A percentile compares a stretch with the other conserved stretches of the same genome.
Conservation (phyloP, 2,797 vertebrate genomes). For the Ibycter americanus region DNA sequence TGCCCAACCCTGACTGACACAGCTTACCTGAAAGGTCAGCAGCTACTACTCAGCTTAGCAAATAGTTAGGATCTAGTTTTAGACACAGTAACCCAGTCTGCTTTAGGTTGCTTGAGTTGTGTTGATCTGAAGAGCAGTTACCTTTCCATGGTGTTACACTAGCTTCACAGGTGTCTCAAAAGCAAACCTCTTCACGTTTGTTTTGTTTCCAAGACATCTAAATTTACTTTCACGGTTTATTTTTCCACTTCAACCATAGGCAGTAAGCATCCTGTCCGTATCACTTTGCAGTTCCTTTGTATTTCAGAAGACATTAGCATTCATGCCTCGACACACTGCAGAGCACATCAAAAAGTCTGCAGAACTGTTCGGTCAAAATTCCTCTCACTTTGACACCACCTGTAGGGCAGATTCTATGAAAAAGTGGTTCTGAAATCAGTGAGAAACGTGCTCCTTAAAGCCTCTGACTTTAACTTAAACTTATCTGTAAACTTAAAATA, state of each 20-base stretch:
- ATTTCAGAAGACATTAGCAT: not conserved
- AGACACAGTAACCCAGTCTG: not conserved
- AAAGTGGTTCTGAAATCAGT: not conserved
- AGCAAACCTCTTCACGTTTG: not conserved
- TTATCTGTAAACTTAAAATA: not conserved
- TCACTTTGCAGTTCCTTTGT: not conserved
- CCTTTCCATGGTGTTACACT: not conserved
- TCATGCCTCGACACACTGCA: not conserved
- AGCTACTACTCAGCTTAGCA: not conserved
- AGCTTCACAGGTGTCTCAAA: not conserved
- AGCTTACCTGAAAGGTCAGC: not conserved
- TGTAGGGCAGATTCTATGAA: not conserved
- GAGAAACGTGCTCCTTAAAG: not conserved
- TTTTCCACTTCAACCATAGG: not conserved
- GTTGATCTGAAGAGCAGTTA: not conserved
- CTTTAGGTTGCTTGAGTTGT: not conserved
- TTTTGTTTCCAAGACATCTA: not conserved
- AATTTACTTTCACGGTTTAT: not conserved
- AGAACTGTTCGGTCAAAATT: not conserved
- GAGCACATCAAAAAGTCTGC: not conserved
- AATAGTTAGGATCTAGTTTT: not conserved
- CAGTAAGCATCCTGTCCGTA: not conserved
- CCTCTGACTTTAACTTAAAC: too few relatives aligned
- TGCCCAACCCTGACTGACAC: not conserved
- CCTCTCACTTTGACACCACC: not conserved